Evolutionary conservation across 2,888 invertebrate species (phyloP).

Genomic region (Metalampra italica): DNA sequence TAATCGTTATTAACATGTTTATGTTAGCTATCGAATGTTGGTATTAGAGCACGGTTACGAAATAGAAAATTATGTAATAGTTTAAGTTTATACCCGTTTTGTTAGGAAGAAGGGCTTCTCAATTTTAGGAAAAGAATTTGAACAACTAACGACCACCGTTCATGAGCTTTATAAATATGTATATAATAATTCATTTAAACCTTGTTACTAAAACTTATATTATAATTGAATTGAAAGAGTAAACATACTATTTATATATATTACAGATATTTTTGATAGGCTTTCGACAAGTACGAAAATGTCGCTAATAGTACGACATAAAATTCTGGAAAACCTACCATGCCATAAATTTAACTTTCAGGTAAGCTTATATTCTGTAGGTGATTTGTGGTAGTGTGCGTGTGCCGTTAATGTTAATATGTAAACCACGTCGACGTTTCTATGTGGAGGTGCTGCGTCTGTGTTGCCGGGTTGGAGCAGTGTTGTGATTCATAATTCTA

Average conservation of each 20-base stretch:
- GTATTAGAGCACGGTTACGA: not conserved
- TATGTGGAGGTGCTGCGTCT: constrained; percentile 4
- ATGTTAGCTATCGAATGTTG: not conserved
- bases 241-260: too few species aligned
- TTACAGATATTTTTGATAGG: too few species aligned
- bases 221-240: too few species aligned
- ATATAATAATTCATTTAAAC: too few species aligned
- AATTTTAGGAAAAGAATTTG: too few species aligned
- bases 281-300: not conserved
- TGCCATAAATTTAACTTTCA: constrained; percentile 4
- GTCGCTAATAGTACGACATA: too few species aligned
- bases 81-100: too few species aligned
- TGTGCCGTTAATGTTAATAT: constrained; percentile 26
- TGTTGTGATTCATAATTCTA: not conserved
- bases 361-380: constrained; percentile 15
- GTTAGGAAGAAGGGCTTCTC: too few species aligned
- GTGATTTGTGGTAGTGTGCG: constrained; percentile 8
- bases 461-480: constrained; percentile 9
- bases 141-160: too few species aligned
- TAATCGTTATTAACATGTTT: not conserved
- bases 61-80: too few species aligned
- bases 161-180: too few species aligned
- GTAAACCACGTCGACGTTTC: constrained; percentile 16
- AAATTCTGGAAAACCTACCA: not conserved
- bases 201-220: too few species aligned